phyloP scores from a whole-genome alignment of 2,888 invertebrate genomes.

The Salticus scenicus region DNA sequence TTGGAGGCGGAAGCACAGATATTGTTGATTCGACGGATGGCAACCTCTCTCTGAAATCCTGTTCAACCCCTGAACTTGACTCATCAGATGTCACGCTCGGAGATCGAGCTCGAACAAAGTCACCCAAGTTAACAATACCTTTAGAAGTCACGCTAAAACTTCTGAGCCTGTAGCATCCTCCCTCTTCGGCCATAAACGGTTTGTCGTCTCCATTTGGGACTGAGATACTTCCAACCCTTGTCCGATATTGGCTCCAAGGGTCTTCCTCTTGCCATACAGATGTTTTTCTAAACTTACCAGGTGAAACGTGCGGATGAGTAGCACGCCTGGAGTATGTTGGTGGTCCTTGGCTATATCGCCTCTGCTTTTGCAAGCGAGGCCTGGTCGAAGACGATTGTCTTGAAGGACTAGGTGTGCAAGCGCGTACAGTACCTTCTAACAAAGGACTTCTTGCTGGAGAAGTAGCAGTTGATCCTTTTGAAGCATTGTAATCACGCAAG shows the following conservation, averaged over 20 bases:
- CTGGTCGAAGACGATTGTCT: background rate
- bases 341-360: constrained; percentile 46
- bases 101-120: constrained; percentile 48
- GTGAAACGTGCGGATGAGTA: constrained; percentile 52
- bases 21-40: constrained; percentile 54
- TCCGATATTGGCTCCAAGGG: constrained; percentile 44
- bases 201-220: constrained; percentile 61
- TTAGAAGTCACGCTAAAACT: constrained; percentile 67
- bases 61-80: constrained; percentile 53
- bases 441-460: constrained; percentile 46
- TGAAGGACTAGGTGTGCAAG: constrained; percentile 49
- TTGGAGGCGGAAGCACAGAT: constrained; percentile 11
- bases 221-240: constrained; percentile 5
- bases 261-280: constrained; percentile 52
- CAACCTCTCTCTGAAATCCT: constrained; percentile 44
- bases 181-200: constrained; percentile 45
- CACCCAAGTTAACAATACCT: constrained; percentile 61
- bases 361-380: constrained; percentile 30
- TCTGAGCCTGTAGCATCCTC: constrained; percentile 44
- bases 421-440: constrained; percentile 13
- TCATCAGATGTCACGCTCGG: constrained; percentile 45
- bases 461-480: constrained; percentile 18
- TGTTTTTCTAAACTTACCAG: constrained; percentile 18
- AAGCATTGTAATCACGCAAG: constrained; percentile 24
- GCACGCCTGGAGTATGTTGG: constrained; percentile 30